A percentile compares a stretch with the other conserved stretches of the same genome.
phyloP scores from a whole-genome alignment of 2,888 invertebrate genomes.

The Gymnosoma rotundatum region DNA sequence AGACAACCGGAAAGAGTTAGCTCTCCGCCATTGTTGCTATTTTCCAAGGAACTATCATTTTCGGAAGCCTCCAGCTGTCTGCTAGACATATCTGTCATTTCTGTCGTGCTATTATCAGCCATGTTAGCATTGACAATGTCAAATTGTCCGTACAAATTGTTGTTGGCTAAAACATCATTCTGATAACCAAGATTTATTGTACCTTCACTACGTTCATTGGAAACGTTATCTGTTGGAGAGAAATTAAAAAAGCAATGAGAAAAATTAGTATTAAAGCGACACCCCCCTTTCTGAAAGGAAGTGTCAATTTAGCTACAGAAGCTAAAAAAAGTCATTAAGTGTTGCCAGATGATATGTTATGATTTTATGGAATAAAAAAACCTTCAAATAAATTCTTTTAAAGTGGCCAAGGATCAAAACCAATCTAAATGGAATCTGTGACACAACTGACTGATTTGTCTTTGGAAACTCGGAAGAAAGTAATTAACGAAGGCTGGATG shows the following conservation, averaged over 20 bases:
- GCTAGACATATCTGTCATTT: constrained; percentile 50
- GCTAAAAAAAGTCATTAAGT: no score
- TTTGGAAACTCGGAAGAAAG: no score
- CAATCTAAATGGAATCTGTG: no score
- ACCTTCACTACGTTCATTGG: constrained; percentile 70
- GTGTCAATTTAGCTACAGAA: no score
- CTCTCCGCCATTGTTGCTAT: not conserved
- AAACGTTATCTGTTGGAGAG: constrained; percentile 52
- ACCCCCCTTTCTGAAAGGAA: no score
- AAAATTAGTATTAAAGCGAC: not conserved
- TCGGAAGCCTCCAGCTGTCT: not conserved
- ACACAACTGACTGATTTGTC: no score
- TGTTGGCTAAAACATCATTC: constrained; percentile 76
- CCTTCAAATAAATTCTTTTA: no score
- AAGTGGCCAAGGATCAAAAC: no score
- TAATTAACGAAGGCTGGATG: no score
- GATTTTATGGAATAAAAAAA: no score
- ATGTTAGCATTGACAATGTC: constrained; percentile 69
- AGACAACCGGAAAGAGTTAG: constrained; percentile 80
- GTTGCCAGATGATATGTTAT: no score
- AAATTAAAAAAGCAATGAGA: constrained; percentile 13
- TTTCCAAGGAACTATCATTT: constrained; percentile 46
- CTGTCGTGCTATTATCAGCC: constrained; percentile 67
- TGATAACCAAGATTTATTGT: constrained; percentile 74
- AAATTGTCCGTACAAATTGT: constrained; percentile 75